These are phyloP conservation scores for Tortricodes alternella DNA, from an alignment of 2,888 invertebrate genomes.

Conservation along the genomic window DNA sequence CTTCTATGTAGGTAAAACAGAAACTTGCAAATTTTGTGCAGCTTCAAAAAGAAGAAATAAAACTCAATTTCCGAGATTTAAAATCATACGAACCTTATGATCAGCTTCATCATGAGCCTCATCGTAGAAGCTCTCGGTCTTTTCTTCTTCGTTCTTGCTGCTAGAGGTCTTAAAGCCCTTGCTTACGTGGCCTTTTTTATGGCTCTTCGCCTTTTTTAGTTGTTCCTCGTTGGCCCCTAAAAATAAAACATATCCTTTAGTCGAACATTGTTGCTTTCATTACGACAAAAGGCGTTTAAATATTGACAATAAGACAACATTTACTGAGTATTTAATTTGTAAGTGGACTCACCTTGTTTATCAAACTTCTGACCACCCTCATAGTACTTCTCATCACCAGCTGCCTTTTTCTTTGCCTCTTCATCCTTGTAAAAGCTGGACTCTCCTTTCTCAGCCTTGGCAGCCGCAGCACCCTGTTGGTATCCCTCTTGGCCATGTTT, in stretches of 20 bases:
- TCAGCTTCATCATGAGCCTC: constrained; percentile 85
- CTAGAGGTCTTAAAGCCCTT: constrained; percentile 86
- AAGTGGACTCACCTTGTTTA: constrained; percentile 73
- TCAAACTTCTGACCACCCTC: constrained; percentile 82
- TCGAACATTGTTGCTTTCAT: background rate
- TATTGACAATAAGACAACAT: background rate
- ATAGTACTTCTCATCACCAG: constrained; percentile 83
- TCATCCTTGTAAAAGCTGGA: constrained; percentile 79
- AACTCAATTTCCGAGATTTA: background rate
- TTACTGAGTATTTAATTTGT: background rate
- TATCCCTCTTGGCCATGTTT: constrained; percentile 83
- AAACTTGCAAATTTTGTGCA: background rate
- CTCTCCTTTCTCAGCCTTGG: constrained; percentile 80
- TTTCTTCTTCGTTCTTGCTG: constrained; percentile 86
- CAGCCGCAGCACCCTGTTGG: constrained; percentile 79
- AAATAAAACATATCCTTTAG: constrained; percentile 19
- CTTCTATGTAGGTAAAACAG: too few relatives aligned
- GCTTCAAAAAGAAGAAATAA: background rate
- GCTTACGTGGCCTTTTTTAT: constrained; percentile 85
- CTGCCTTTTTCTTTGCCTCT: constrained; percentile 82
- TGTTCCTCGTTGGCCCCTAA: constrained; percentile 80
- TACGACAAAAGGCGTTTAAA: background rate
- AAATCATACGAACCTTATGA: constrained; percentile 53
- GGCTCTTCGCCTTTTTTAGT: constrained; percentile 80
- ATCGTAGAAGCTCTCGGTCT: constrained; percentile 85